These are phyloP conservation scores for Psephotus haematonotus DNA, from an alignment of 2,113 vertebrate genomes.

Conservation along the genomic window DNA sequence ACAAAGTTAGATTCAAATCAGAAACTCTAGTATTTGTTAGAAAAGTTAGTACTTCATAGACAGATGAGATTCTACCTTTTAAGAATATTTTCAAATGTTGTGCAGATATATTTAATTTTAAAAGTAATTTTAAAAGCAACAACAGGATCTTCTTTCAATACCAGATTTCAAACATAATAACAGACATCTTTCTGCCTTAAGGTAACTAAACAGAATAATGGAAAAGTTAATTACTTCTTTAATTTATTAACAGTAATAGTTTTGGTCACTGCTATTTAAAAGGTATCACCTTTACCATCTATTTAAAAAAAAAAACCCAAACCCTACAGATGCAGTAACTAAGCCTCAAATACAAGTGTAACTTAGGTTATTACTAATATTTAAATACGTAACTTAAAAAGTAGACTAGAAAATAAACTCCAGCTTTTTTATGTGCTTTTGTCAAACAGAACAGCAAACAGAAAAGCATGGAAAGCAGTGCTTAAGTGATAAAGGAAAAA, in stretches of 20 bases:
- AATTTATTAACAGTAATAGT: background rate
- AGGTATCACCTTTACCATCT: slow-evolving; percentile 14
- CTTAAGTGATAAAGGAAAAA: slow-evolving; percentile 1
- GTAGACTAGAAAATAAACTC: slow-evolving; percentile 41
- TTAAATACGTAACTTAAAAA: background rate
- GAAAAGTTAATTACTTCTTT: background rate
- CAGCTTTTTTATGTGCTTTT: background rate
- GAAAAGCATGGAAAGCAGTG: slow-evolving; percentile 10
- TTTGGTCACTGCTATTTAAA: slow-evolving; percentile 11
- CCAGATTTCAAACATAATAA: background rate
- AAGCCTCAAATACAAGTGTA: background rate
- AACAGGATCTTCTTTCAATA: background rate
- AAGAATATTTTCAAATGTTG: slow-evolving; percentile 57
- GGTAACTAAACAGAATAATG: background rate
- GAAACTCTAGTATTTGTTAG: slow-evolving; percentile 47
- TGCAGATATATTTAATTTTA: slow-evolving; percentile 37
- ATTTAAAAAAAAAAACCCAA: background rate
- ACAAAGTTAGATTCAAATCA: slow-evolving; percentile 34
- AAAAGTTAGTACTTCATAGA: slow-evolving; percentile 66
- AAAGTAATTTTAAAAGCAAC: slow-evolving; percentile 13
- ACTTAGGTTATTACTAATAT: background rate
- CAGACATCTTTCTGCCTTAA: background rate
- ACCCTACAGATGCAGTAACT: background rate
- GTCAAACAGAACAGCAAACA: background rate
- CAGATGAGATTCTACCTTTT: slow-evolving; percentile 79